Conservation (phyloP, 2,113 vertebrate species). For the Lates calcarifer region DNA sequence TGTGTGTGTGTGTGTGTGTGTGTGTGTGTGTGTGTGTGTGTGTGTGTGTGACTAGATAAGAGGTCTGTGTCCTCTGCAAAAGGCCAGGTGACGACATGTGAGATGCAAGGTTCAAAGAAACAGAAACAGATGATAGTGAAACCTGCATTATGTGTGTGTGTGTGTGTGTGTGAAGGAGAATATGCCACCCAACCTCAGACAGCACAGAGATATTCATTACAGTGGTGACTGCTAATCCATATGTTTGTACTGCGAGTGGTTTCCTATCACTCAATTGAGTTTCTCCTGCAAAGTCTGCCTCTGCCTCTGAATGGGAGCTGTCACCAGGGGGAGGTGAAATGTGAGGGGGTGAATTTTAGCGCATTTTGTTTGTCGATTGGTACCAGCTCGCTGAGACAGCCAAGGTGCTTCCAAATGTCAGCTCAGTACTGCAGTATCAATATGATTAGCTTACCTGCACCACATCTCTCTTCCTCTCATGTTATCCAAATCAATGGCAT, state of each 20-base stretch:
- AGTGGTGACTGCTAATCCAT: slow-evolving; percentile 77
- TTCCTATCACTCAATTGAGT: slow-evolving; percentile 71
- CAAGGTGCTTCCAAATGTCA: slow-evolving; percentile 77
- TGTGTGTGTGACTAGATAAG: slow-evolving; percentile 40
- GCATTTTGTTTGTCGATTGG: slow-evolving; percentile 72
- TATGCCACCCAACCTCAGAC: slow-evolving; percentile 56
- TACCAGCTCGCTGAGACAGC: slow-evolving; percentile 58
- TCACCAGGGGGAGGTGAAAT: slow-evolving; percentile 63
- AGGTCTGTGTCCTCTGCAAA: slow-evolving; percentile 54
- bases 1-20: slow-evolving; percentile 18
- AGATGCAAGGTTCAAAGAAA: slow-evolving; percentile 65
- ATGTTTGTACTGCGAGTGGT: slow-evolving; percentile 71
- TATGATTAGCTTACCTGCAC: slow-evolving; percentile 64
- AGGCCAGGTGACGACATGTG: slow-evolving; percentile 61
- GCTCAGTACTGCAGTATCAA: slow-evolving; percentile 56
- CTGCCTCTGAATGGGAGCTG: slow-evolving; percentile 58
- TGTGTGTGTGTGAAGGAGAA: slow-evolving; percentile 13
- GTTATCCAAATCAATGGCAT: slow-evolving; percentile 64
- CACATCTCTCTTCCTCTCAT: slow-evolving; percentile 54
- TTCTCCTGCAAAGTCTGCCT: slow-evolving; percentile 53
- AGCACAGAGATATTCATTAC: slow-evolving; percentile 74
- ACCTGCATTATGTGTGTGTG: slow-evolving; percentile 13
- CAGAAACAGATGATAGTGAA: slow-evolving; percentile 50
- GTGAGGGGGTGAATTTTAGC: slow-evolving; percentile 62
- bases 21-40: neutral